phyloP scores from a whole-genome alignment of 2,113 vertebrate species.

The Catharus fuscescens region DNA sequence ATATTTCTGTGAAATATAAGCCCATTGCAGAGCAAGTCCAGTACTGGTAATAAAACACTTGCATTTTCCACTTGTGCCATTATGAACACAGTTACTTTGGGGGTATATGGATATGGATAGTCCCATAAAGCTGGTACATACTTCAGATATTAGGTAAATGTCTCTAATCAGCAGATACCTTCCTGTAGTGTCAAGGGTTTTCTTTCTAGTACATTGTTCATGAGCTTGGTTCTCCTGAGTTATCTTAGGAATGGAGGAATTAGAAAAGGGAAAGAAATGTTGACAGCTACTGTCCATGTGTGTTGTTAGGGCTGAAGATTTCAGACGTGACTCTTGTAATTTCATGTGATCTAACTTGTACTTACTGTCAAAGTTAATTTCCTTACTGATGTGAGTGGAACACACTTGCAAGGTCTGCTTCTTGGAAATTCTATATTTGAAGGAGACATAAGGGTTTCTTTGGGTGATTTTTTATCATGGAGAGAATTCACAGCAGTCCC shows the following conservation, averaged over 20 bases:
- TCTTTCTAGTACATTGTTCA: background rate
- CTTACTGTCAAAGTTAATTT: background rate
- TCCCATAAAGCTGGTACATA: background rate
- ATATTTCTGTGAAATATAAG: background rate
- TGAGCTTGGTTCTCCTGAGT: background rate
- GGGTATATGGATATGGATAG: background rate
- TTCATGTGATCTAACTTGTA: background rate
- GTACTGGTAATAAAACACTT: background rate
- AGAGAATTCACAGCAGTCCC: background rate
- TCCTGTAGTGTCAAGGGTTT: background rate
- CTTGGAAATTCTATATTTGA: background rate
- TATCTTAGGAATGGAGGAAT: background rate
- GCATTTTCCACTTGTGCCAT: background rate
- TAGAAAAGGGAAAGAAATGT: background rate
- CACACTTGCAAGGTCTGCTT: background rate
- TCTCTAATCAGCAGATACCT: background rate
- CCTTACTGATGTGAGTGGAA: background rate
- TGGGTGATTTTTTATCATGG: background rate
- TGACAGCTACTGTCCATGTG: background rate
- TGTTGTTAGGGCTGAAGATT: background rate
- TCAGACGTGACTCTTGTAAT: background rate
- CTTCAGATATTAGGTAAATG: background rate
- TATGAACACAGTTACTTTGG: background rate
- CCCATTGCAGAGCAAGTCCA: background rate
- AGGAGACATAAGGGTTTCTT: background rate